Base-by-base conservation (phyloP, 2,797 vertebrate species). In the Diceros bicornis region DNA sequence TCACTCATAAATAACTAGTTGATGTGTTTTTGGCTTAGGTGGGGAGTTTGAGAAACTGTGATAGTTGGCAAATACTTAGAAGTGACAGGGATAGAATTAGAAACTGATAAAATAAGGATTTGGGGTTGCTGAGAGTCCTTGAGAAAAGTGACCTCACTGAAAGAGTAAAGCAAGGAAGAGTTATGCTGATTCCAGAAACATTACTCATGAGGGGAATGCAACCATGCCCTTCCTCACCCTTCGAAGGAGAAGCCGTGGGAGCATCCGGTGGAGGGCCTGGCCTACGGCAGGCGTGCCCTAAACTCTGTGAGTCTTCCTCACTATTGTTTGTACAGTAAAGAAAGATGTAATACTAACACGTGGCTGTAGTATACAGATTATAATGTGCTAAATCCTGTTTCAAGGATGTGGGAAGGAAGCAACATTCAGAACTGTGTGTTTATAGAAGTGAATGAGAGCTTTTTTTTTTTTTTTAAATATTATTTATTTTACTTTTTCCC, bases 331-430 rank as follows among this genome's bases (percentile, higher is more conserved):
- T 87, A 32, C 17, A 41, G 61, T 78, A 75, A 84, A 78, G 69
- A 83, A 92, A 81, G 84, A 85, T 75, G 52, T 50, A 47, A 37
- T 69, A 66, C 12, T 4, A 83, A n/a, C 47, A 14, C 1, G 6
- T 69, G 86, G 78, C 50, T 92, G 34, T 59, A 57, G 62, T 77
- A 52, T 50, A 68, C 55, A 94, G 96, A 97, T 95, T 92, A 52
- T 74, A 75, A 84, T 92, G 91, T 96, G 66, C 59, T 61, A 72
- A 92, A 74, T 89, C 75, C 87, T 59, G 17, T 91, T 96, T 96
- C 52, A 92, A 61, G 75, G 64, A 57, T 72, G 34, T 94, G 75
- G 79, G 44, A 61, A 57, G 47, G 85, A 37, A 44, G 90, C 11
- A n/a, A 29, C 88, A 59, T 90, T 94, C n/a, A 93, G 75, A 85